Evolutionary conservation across 2,113 vertebrate species (phyloP), one percentile per base, ranked within the genome.

Genomic region (Rattus norvegicus): DNA sequence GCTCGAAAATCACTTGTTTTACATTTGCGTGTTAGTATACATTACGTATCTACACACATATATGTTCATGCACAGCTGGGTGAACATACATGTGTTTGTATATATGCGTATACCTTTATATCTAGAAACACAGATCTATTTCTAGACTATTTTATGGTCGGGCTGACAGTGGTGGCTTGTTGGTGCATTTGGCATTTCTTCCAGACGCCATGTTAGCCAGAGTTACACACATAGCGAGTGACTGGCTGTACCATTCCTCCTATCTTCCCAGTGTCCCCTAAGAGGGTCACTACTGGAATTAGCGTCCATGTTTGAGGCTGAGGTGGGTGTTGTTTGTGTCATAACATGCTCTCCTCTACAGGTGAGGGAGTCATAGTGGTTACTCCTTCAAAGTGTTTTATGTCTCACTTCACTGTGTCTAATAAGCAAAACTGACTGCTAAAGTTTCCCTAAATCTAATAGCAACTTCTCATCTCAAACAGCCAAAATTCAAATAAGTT

Each of bases 401-500:
- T 19, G 56, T 14, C 20, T 93, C 90, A 77, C 70, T 69, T 8
- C 1, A 43, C 52, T 39, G 33, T 56, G 13, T 61, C 59, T 47
- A 90, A 22, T 89, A 30, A 83, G 39, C 36, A 67, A 95, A 93
- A 80, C 14, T 17, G 26, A 91, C 39, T 70, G 65, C 49, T 65
- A 96, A 90, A 13, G 59, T 92, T 81, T 36, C 56, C 33, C 49
- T 95, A 84, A 90, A 93, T 91, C 91, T 90, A 95, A 88, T 80
- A 24, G 26, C n/a, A 86, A 77, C 67, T 96, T 75, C 72, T 96
- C 92, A 92, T 88, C 96, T 95, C 92, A 97, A 89, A 93, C 77
- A 93, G 93, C 83, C 93, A 72, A 95, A 95, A 95, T 93, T 95
- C 93, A 93, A 93, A 88, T 88, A 92, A 92, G 65, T 93, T 91